Conservation (phyloP, 1,140 invertebrate genomes). For the Drosophila ironensis region DNA sequence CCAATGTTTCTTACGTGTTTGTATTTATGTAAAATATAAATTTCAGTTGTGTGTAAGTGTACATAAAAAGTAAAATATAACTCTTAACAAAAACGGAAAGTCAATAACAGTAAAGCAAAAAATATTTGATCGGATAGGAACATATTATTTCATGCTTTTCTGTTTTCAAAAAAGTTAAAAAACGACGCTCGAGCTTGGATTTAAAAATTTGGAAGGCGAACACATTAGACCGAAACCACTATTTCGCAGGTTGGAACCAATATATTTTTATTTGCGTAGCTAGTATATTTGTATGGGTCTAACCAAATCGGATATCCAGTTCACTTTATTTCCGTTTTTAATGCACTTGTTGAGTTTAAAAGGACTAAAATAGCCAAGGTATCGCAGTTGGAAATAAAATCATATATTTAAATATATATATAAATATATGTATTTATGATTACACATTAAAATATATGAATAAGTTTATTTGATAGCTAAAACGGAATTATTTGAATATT, state of each 20-base stretch:
- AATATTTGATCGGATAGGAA: not conserved
- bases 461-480: constrained; percentile 27
- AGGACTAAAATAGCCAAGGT: not conserved
- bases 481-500: constrained; percentile 15
- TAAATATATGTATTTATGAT: constrained; percentile 5
- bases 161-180: not conserved
- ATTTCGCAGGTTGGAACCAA: constrained; percentile 13
- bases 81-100: not conserved
- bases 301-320: constrained; percentile 12
- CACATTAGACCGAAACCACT: constrained; percentile 32
- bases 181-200: constrained; percentile 25
- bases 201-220: not conserved
- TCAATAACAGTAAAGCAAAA: not conserved
- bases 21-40: constrained; percentile 63
- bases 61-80: constrained; percentile 42
- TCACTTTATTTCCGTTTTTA: constrained; percentile 40
- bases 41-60: constrained; percentile 42
- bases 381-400: constrained; percentile 28
- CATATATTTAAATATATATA: constrained; percentile 25
- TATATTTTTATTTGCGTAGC: constrained; percentile 22
- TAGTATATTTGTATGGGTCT: constrained; percentile 29
- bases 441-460: constrained; percentile 11
- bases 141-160: not conserved
- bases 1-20: constrained; percentile 63
- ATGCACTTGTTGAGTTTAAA: constrained; percentile 58